Evolutionary conservation across 2,888 invertebrate species (phyloP), one percentile per base, ranked within the genome.

Genomic region (Corythucha ciliata): DNA sequence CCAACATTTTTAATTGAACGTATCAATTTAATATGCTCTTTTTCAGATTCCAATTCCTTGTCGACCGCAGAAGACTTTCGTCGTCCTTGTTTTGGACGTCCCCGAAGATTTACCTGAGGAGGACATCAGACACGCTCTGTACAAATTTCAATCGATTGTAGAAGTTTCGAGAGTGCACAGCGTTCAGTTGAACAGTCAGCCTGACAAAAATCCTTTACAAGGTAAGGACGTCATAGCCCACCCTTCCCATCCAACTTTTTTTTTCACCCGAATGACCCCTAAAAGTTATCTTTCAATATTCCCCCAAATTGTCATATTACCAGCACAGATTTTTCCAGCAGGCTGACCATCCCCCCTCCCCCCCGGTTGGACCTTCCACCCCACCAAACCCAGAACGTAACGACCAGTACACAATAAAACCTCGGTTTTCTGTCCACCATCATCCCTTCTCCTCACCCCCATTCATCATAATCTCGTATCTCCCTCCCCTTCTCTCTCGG

Each of bases 1-100:
- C n/a, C n/a, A n/a, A n/a, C n/a, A n/a, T n/a, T 8, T 10, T 10
- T n/a, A 29, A n/a, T 8, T 29, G 29, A 29, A 29, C 12, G 29
- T 29, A 29, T 29, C 12, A 29, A 8, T 10, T 29, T n/a, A n/a
- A 29, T 21, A 3, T 54, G 21, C 45, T 39, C 45, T 39, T 46
- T 58, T 63, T 37, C 67, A 82, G 82, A 78, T 83, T 58, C 79
- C 84, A 32, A 86, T 88, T 63, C 87, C 87, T 4, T 88, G 88
- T 67, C 75, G 88, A 61, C 88, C 88, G 1, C 84, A 86, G 65
- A 86, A 85, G 71, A 87, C 85, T n/a, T 88, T 86, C 67, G 85
- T 84, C 5, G 73, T 87, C 58, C 80, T 83, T 67, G 85, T 86
- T 40, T 76, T 84, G 63, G 88, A 88, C 65, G 80, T 88, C 44